Evolutionary conservation across 1,140 invertebrate species (phyloP).

Genomic region (Argopecten irradians): DNA sequence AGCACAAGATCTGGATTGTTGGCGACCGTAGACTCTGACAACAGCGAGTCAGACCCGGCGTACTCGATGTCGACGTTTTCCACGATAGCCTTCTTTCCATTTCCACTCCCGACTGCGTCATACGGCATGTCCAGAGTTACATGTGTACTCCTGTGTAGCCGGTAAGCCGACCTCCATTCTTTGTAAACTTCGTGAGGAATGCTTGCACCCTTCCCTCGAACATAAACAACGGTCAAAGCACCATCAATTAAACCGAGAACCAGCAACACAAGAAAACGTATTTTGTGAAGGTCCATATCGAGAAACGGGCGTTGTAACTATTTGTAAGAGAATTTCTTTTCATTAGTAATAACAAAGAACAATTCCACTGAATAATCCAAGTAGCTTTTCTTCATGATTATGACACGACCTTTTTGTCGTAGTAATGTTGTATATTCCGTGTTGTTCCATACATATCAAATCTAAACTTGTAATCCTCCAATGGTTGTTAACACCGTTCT

Average conservation of each 20-base stretch:
- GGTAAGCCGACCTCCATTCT: conserved; percentile 44
- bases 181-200: conserved; percentile 46
- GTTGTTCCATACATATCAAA: too few species aligned
- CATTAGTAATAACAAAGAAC: too few species aligned
- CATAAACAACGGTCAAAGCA: background rate
- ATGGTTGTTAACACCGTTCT: too few species aligned
- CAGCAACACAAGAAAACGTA: background rate
- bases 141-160: conserved; percentile 29
- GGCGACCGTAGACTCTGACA: conserved; percentile 30
- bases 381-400: too few species aligned
- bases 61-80: conserved; percentile 51
- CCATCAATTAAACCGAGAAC: background rate
- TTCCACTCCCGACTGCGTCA: conserved; percentile 54
- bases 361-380: too few species aligned
- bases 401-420: too few species aligned
- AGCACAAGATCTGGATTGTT: conserved; percentile 57
- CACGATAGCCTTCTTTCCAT: conserved; percentile 51
- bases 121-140: conserved; percentile 54
- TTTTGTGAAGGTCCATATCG: background rate
- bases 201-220: conserved; percentile 43
- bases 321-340: too few species aligned
- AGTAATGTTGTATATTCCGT: too few species aligned
- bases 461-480: too few species aligned
- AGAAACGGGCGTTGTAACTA: too few species aligned
- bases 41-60: conserved; percentile 59